phyloP scores from a whole-genome alignment of 2,113 vertebrate species.

The Nothoprocta pentlandii region DNA sequence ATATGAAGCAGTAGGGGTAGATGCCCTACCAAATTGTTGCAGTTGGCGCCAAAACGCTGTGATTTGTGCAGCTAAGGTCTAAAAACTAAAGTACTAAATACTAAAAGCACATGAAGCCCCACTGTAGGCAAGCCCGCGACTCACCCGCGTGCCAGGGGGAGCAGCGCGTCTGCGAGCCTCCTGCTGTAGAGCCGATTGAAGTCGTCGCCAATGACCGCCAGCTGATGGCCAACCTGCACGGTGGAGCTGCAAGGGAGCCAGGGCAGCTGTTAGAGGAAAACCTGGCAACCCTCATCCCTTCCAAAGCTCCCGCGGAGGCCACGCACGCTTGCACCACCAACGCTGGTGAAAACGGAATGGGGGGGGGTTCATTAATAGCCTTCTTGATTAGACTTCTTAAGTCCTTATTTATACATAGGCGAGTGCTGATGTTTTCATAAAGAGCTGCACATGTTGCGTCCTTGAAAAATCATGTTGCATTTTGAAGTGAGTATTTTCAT shows the following conservation, averaged over 20 bases:
- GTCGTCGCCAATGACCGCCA: constrained; percentile 89
- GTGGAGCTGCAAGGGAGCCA: constrained; percentile 54
- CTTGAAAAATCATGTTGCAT: background rate
- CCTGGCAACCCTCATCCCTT: background rate
- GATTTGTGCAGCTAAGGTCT: background rate
- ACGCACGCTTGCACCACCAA: background rate
- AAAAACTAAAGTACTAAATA: background rate
- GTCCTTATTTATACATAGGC: fast-evolving
- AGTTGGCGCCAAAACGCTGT: background rate
- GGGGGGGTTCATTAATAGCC: background rate
- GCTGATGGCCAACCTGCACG: constrained; percentile 79
- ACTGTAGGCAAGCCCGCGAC: background rate
- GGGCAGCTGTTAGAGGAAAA: background rate
- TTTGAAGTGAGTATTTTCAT: background rate
- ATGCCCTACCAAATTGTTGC: background rate
- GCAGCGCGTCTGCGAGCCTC: constrained; percentile 48
- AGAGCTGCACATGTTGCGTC: background rate
- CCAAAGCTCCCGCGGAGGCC: background rate
- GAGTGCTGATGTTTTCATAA: background rate
- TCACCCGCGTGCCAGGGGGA: constrained; percentile 55
- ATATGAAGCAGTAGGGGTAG: background rate
- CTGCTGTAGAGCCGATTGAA: constrained; percentile 70
- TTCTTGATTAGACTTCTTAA: background rate
- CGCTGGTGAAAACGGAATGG: background rate
- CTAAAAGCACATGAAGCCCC: background rate